phyloP scores from a whole-genome alignment of 1,140 invertebrate species.

The Calliopsis andreniformis region DNA sequence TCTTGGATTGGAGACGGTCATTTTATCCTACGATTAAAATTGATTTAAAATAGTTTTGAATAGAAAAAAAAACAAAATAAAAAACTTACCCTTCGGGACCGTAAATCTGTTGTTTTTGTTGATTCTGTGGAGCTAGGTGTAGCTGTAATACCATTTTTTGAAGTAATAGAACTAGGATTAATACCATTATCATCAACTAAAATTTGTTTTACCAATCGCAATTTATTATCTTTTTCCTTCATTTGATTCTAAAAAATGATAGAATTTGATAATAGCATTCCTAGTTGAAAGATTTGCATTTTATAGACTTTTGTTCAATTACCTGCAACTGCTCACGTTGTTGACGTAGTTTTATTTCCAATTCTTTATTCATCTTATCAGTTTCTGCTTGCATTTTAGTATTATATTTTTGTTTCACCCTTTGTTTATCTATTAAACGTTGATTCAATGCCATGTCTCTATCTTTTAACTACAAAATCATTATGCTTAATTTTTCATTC shows the following conservation, averaged over 20 bases:
- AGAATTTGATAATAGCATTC: background rate
- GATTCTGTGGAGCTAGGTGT: constrained; percentile 54
- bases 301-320: constrained; percentile 24
- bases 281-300: background rate
- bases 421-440: constrained; percentile 88
- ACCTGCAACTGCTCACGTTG: constrained; percentile 86
- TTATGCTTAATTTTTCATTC: constrained; percentile 19
- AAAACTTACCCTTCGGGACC: constrained; percentile 71
- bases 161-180: constrained; percentile 34
- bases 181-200: constrained; percentile 75
- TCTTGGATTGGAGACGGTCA: constrained; percentile 86
- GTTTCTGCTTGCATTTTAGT: constrained; percentile 87
- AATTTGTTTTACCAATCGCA: constrained; percentile 81
- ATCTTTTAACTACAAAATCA: constrained; percentile 81
- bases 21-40: constrained; percentile 65
- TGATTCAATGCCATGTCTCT: constrained; percentile 87
- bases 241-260: constrained; percentile 74
- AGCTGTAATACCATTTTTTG: constrained; percentile 61
- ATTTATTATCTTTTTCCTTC: constrained; percentile 81
- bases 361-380: constrained; percentile 85
- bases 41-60: constrained; percentile 12
- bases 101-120: constrained; percentile 64
- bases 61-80: constrained; percentile 4
- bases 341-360: constrained; percentile 85
- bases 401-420: constrained; percentile 87